Base-by-base conservation (phyloP, 2,888 invertebrate genomes). In the Acanthosepion lycidas region DNA sequence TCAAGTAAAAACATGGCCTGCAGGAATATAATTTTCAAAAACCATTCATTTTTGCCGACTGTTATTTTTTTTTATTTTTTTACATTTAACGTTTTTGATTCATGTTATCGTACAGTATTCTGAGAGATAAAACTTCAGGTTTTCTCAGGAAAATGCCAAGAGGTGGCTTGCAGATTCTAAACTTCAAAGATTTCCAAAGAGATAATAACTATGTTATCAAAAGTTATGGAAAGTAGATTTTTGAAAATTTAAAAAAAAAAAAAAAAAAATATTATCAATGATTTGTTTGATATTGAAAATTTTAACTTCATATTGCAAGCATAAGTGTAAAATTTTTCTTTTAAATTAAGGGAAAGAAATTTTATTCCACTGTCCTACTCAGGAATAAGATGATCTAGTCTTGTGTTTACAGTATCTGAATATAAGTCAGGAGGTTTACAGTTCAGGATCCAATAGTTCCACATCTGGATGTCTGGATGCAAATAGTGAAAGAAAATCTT, bases 21-120 rank as follows among this genome's bases (percentile, higher is more conserved):
- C 78, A 78, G 78, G 78, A 78, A 78, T 78, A 78, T 78, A n/a
- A 78, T 78, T 78, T 78, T 78, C 78, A n/a, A n/a, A 78, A 78
- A 78, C 15, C 78, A 78, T 78, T 78, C 78, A n/a, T 78, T 78
- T 78, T 33, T 78, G n/a, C 12, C 2, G 3, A 33, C 12, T 78
- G 15, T n/a, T 78, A 12, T 78, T 78, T 78, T 78, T n/a, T 28
- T 33, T n/a, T 78, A 15, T 15, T n/a, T 78, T n/a, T 78, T 78
- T n/a, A 1, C 15, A 1, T 78, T 78, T 78, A 28, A 8, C 26
- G 64, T 20, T 78, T 78, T 78, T 78, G 15, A n/a, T 78, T 78
- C 78, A n/a, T 78, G 78, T 78, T 78, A 78, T 78, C n/a, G 78
- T n/a, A 78, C 78, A 78, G n/a, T 12, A 78, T 78, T 78, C 33